Conservation (phyloP, 2,888 invertebrate genomes). For the Romanomermis culicivorax region DNA sequence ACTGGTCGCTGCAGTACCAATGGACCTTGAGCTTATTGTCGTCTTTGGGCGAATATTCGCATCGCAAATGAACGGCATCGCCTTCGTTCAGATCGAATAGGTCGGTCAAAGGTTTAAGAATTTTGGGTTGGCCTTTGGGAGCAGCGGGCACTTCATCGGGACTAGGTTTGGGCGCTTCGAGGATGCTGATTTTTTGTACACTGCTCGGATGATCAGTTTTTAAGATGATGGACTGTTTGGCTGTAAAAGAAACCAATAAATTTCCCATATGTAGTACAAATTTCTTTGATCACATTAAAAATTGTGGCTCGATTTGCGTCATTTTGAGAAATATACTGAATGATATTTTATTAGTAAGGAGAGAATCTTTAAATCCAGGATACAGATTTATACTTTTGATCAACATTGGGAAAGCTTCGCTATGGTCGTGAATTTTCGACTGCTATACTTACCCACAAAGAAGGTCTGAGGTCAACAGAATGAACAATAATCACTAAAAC, state of each 20-base stretch:
- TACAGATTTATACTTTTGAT: too few species aligned
- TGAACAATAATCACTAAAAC: too few species aligned
- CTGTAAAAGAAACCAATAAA: slow-evolving; percentile 18
- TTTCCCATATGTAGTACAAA: too few species aligned
- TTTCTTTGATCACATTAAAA: too few species aligned
- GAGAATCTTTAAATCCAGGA: too few species aligned
- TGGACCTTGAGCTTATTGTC: slow-evolving; percentile 33
- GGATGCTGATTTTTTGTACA: slow-evolving; percentile 16
- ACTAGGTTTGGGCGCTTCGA: slow-evolving; percentile 21
- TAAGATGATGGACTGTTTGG: slow-evolving; percentile 21
- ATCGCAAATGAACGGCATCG: slow-evolving; percentile 34
- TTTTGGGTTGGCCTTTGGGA: slow-evolving; percentile 16
- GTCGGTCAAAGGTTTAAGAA: slow-evolving; percentile 9
- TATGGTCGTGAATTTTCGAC: too few species aligned
- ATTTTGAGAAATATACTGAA: too few species aligned
- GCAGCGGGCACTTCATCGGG: slow-evolving; percentile 20
- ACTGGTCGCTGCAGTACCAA: slow-evolving; percentile 68
- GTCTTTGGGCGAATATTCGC: slow-evolving; percentile 32
- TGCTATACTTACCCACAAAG: too few species aligned
- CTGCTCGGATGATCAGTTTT: slow-evolving; percentile 21
- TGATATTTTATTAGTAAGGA: too few species aligned
- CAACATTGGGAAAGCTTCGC: too few species aligned
- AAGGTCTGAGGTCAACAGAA: too few species aligned
- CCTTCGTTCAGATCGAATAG: slow-evolving; percentile 29
- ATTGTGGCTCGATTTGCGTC: too few species aligned